phyloP scores from a whole-genome alignment of 2,113 vertebrate genomes.

The Hydrochoerus hydrochaeris region DNA sequence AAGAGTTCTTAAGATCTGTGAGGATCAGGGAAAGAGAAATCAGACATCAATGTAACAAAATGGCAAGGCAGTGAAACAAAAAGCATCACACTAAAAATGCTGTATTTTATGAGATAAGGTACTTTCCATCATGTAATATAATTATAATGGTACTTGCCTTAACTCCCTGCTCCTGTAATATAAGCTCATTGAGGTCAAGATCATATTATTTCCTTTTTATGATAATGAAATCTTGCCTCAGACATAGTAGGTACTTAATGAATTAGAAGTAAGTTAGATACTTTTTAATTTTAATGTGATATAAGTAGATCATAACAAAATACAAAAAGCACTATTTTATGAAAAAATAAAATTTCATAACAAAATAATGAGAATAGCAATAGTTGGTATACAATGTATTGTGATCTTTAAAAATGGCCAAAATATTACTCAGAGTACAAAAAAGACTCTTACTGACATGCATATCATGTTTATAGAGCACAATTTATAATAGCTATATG shows the following conservation, averaged over 20 bases:
- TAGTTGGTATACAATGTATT: not conserved
- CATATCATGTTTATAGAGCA: not conserved
- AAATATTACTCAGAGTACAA: not conserved
- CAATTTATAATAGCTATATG: not conserved
- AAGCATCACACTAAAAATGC: conserved; percentile 24
- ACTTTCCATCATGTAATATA: not conserved
- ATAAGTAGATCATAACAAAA: not conserved
- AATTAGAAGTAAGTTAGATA: not conserved
- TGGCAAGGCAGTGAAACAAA: not conserved
- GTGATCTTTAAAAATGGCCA: not conserved
- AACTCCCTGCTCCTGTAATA: not conserved
- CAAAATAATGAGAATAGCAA: not conserved
- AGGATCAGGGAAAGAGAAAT: conserved; percentile 1
- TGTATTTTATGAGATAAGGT: not conserved
- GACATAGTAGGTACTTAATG: not conserved
- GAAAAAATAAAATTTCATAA: not conserved
- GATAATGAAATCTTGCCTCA: conserved; percentile 53
- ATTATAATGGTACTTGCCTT: not conserved
- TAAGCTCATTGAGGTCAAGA: conserved; percentile 44
- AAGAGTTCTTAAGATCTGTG: not conserved
- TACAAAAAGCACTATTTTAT: not conserved
- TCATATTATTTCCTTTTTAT: not conserved
- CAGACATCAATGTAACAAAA: not conserved
- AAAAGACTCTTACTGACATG: not conserved
- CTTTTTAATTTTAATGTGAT: not conserved